Evolutionary conservation across 1,140 invertebrate species (phyloP), one percentile per base, ranked within the genome.

Genomic region (Aphidius ervi): DNA sequence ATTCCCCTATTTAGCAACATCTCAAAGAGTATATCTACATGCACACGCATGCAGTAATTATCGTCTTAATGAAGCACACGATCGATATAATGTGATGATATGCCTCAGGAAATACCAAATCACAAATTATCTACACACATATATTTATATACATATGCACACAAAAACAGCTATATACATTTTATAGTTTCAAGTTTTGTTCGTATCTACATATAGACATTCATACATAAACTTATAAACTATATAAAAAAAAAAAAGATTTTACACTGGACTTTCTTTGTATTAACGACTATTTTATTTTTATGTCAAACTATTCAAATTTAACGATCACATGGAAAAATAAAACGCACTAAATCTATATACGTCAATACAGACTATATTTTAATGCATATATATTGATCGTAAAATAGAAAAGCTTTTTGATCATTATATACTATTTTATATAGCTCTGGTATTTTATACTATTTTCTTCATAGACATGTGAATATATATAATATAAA

Each of bases 221-320:
- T 16, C 16, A 16, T 16, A 43, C 41, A 54, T 16, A 42, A 42
- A 41, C 41, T 54, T 41, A 54, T 54, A 42, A 54, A 54, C 41
- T 41, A n/a, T 54, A 40, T 37, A 54, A n/a, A 48, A 20, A 16
- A 10, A 37, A n/a, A 42, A 46, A 48, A 48, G 20, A 46, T 42
- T 39, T n/a, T 39, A 46, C n/a, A 48, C 10, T 48, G 20, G 47
- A 48, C 6, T 7, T 20, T 9, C n/a, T n/a, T 23, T 48, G 7
- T 20, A 48, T 7, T 48, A 48, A 48, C 47, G 47, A 48, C 47
- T 43, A 43, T 7, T 52, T 52, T 46, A 37, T 48, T 58, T 58
- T 58, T 58, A 58, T 58, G 39, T 39, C 46, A 46, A 49, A 58
- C 56, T 6, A 58, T 58, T 58, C 56, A 40, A 31, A 48, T 37